Evolutionary conservation across 2,888 invertebrate genomes (phyloP), one percentile per base, ranked within the genome.

Genomic region (Eristalinus sepulchralis): DNA sequence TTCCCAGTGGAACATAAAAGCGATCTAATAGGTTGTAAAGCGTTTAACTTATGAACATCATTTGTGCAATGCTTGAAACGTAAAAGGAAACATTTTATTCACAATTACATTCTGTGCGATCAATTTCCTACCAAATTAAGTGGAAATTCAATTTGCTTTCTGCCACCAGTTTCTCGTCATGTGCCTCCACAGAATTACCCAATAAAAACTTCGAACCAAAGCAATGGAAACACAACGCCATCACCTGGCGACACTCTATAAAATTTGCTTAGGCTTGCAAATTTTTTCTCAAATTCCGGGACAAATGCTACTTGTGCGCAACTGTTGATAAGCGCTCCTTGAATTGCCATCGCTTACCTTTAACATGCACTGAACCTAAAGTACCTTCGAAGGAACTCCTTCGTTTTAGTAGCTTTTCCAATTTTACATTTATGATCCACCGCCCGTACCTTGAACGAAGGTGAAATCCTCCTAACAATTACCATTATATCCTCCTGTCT

Each of bases 371-470:
- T 27, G 27, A 27, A n/a, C 33, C 27, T 36, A 24, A 22, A 36
- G 31, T 36, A 63, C 66, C 27, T 13, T 6, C 27, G 27, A 27
- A 27, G 27, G 27, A 27, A 71, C 27, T 34, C 9, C 10, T 17
- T 36, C 22, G 27, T 20, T 64, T 66, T 13, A 31, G 39, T n/a
- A 72, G 62, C 62, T 64, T 73, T 78, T 80, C 71, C 75, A 84
- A 71, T 76, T 76, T 72, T 36, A 84, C 81, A 81, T 84, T 84
- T 84, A 84, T 80, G 76, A 76, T 76, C 76, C 62, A 27, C 27
- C 2, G 27, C 27, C 27, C 27, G 27, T 27, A 27, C 2, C 27
- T 3, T 27, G 27, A 27, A 27, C 5, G 27, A 27, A 27, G 2
- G 27, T 27, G 27, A 27, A 27, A 27, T 27, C 27, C 27, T 27